phyloP scores from a whole-genome alignment of 2,113 vertebrate species.

The Strix aluco region DNA sequence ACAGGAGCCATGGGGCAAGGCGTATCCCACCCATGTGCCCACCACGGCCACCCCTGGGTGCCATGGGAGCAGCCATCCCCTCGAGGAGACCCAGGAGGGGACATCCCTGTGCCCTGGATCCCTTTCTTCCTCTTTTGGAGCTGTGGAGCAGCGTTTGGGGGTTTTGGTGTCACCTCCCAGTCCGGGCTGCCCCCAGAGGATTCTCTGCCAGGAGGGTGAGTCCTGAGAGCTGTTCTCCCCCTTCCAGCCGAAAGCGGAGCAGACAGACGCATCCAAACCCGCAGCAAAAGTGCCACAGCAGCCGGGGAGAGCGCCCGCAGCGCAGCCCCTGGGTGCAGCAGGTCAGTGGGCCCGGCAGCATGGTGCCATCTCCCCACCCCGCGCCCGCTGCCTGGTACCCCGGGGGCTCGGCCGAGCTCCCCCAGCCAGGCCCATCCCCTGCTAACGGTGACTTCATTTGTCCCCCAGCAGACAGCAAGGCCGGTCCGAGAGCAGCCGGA shows the following conservation, averaged over 20 bases:
- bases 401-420: neutral
- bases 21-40: rapidly evolving
- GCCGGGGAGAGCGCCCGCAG: conserved; percentile 75
- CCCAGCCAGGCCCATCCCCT: rapidly evolving
- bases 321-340: conserved; percentile 80
- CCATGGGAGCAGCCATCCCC: neutral
- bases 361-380: rapidly evolving
- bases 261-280: conserved; percentile 73
- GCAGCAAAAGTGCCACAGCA: conserved; percentile 82
- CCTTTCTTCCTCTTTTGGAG: neutral
- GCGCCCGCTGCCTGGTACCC: neutral
- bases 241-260: conserved; percentile 82
- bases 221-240: neutral
- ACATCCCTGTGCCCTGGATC: neutral
- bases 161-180: rapidly evolving
- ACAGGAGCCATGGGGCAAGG: neutral
- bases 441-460: neutral
- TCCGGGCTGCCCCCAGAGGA: rapidly evolving
- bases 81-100: neutral
- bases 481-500: conserved; percentile 62
- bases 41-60: neutral
- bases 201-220: neutral
- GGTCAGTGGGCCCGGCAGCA: conserved; percentile 72
- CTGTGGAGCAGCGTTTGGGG: neutral
- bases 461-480: conserved; percentile 80